Conservation (phyloP, 2,113 vertebrate genomes). For the Enhydra lutris region DNA sequence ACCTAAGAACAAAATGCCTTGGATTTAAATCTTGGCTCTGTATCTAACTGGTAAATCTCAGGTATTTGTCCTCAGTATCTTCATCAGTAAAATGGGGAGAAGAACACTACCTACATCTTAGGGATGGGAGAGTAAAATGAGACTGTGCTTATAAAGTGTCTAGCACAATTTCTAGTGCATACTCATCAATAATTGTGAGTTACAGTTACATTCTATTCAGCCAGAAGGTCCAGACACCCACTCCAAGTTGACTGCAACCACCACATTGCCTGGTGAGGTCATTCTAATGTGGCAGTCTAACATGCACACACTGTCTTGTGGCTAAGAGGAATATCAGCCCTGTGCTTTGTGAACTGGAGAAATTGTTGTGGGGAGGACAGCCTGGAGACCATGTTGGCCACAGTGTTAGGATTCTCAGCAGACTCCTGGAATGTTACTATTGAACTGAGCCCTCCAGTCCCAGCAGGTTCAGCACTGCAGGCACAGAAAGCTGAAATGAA, state of each 20-base stretch:
- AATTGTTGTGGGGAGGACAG: rapidly evolving
- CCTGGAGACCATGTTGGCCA: too few relatives aligned
- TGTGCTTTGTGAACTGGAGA: not conserved
- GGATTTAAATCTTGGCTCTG: not conserved
- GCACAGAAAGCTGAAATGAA: not conserved
- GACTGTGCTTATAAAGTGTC: not conserved
- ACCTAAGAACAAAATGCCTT: not conserved
- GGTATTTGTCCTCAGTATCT: not conserved
- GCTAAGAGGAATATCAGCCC: not conserved
- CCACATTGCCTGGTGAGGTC: not conserved
- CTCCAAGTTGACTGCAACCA: not conserved
- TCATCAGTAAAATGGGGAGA: not conserved
- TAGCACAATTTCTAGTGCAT: too few relatives aligned
- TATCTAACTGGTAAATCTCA: not conserved
- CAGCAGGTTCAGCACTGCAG: not conserved
- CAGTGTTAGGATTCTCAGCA: not conserved
- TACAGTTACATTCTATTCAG: not conserved
- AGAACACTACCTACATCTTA: not conserved
- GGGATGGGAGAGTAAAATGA: not conserved
- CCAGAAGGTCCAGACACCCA: not conserved
- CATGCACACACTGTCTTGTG: not conserved
- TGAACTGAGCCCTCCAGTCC: not conserved
- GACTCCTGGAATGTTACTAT: not conserved
- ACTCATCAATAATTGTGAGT: not conserved
- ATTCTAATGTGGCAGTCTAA: not conserved